A percentile compares a stretch with the other conserved stretches of the same genome.
Evolutionary conservation across 2,888 invertebrate genomes (phyloP).

Genomic region (Marronus borbonicus): DNA sequence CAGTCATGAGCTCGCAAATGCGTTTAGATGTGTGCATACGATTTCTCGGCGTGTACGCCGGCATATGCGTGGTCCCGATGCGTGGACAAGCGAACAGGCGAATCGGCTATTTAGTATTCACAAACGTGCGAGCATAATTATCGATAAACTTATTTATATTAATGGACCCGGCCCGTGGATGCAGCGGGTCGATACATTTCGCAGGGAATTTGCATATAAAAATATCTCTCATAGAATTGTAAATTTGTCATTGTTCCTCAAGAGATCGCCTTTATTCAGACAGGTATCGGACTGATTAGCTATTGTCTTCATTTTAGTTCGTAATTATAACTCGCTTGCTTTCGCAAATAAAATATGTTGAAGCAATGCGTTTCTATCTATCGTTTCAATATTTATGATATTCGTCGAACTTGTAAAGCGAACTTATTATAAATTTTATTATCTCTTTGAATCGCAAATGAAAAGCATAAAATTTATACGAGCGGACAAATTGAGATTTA

Average conservation of each 20-base stretch:
- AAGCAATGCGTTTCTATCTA: conserved; percentile 9
- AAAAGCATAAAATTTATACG: neutral
- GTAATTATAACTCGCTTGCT: conserved; percentile 26
- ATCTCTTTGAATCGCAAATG: neutral
- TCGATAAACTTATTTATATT: conserved; percentile 41
- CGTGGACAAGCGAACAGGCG: neutral
- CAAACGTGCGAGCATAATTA: conserved; percentile 33
- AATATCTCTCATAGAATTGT: conserved; percentile 64
- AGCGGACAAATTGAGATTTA: conserved; percentile 24
- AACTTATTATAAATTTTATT: conserved; percentile 25
- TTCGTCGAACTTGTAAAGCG: conserved; percentile 22
- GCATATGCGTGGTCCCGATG: neutral
- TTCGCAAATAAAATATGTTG: conserved; percentile 21
- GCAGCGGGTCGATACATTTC: conserved; percentile 58
- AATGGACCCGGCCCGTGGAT: conserved; percentile 27
- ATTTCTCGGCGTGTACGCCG: neutral
- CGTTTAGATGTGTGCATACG: too few relatives aligned
- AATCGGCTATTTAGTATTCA: conserved; percentile 43
- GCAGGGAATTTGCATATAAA: conserved; percentile 64
- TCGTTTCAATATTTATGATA: conserved; percentile 34
- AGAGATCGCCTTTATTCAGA: conserved; percentile 57
- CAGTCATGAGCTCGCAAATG: neutral
- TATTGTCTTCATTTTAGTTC: conserved; percentile 53
- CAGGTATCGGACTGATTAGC: conserved; percentile 56
- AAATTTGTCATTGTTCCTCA: conserved; percentile 64